These are phyloP conservation scores for Perognathus longimembris DNA, from an alignment of 2,113 vertebrate genomes.

Conservation along the genomic window DNA sequence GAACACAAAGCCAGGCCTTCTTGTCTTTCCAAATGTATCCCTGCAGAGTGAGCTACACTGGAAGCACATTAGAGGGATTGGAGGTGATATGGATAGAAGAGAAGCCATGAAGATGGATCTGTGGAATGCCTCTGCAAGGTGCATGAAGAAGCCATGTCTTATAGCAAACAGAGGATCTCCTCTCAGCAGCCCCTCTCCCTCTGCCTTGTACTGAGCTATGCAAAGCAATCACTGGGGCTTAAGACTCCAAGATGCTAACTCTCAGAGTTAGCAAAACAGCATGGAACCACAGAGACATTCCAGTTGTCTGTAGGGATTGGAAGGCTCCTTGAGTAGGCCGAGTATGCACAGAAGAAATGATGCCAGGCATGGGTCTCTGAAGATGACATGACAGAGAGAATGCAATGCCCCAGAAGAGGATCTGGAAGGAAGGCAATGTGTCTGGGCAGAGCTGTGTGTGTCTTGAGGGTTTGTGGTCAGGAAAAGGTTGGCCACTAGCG, in stretches of 20 bases:
- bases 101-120: neutral
- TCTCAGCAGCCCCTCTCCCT: rapidly evolving
- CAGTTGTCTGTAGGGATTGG: neutral
- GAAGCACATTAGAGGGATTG: neutral
- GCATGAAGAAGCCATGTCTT: neutral
- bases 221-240: neutral
- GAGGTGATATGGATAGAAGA: neutral
- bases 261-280: neutral
- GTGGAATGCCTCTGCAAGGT: neutral
- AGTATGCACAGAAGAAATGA: neutral
- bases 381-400: neutral
- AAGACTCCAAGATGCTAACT: neutral
- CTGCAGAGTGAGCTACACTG: neutral
- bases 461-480: neutral
- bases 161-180: neutral
- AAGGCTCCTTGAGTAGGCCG: neutral
- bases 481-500: neutral
- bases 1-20: neutral
- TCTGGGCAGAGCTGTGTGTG: neutral
- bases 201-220: neutral
- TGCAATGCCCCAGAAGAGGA: neutral
- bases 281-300: rapidly evolving
- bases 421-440: neutral
- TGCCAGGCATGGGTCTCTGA: neutral
- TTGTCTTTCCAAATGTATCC: neutral